These are phyloP conservation scores for Hemiprocne comata DNA, from an alignment of 2,113 vertebrate species.

Conservation along the genomic window DNA sequence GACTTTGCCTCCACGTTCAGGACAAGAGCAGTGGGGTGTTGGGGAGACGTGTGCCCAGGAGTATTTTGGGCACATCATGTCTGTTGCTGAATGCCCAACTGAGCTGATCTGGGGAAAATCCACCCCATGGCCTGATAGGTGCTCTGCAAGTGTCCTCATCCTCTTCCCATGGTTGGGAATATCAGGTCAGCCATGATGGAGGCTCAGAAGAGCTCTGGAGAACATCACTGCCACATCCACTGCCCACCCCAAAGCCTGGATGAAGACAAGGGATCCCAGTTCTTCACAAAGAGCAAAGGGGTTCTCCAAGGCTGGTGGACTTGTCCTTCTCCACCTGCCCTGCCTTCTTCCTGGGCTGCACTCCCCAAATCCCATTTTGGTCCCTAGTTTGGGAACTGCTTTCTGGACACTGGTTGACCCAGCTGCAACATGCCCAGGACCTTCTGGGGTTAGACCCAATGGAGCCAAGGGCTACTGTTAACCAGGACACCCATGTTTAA, in stretches of 20 bases:
- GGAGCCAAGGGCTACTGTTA: not conserved
- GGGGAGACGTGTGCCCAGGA: accelerated
- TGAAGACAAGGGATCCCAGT: not conserved
- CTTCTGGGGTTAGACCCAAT: not conserved
- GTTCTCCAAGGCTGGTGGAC: not conserved
- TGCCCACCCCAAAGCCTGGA: not conserved
- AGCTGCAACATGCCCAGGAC: accelerated
- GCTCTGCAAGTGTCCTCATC: not conserved
- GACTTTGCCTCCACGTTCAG: not conserved
- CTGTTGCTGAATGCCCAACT: accelerated
- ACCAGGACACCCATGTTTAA: not conserved
- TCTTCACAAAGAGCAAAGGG: not conserved
- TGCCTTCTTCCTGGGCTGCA: not conserved
- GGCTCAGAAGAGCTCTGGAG: not conserved
- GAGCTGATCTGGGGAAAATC: not conserved
- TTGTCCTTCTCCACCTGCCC: not conserved
- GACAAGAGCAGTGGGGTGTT: accelerated
- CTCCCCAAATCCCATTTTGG: not conserved
- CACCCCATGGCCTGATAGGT: not conserved
- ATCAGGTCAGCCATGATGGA: not conserved
- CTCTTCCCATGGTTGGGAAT: not conserved
- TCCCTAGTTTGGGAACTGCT: not conserved
- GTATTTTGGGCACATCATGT: accelerated
- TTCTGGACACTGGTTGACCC: accelerated
- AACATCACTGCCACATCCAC: not conserved